Evolutionary conservation across 2,888 invertebrate genomes (phyloP).

Genomic region (Rhamnusium bicolor): DNA sequence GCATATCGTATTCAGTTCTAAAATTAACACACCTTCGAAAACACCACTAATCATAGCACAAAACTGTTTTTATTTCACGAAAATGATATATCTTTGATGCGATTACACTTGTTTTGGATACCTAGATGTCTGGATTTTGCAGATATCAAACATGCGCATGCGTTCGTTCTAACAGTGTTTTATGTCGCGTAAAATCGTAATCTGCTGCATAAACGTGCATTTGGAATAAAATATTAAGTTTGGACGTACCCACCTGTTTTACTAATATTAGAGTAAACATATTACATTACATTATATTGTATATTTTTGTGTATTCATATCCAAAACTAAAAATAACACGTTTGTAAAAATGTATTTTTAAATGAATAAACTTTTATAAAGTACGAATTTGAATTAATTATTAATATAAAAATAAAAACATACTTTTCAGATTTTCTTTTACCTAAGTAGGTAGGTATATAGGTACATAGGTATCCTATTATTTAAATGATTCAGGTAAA

Average conservation of each 20-base stretch:
- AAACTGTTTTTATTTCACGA: slow-evolving; percentile 54
- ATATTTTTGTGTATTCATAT: not conserved
- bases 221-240: not conserved
- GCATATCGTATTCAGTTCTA: slow-evolving; percentile 42
- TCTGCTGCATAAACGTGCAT: slow-evolving; percentile 10
- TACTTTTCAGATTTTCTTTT: no score
- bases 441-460: not conserved
- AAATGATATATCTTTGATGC: slow-evolving; percentile 57
- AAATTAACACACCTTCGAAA: slow-evolving; percentile 41
- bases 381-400: no score
- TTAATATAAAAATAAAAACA: no score
- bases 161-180: slow-evolving; percentile 53
- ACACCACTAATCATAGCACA: slow-evolving; percentile 52
- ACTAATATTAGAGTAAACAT: not conserved
- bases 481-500: no score
- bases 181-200: slow-evolving; percentile 47
- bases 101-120: slow-evolving; percentile 69
- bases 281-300: not conserved
- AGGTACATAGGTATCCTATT: not conserved
- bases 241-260: not conserved
- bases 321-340: no score
- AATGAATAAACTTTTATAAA: no score
- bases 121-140: slow-evolving; percentile 65
- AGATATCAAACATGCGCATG: slow-evolving; percentile 54
- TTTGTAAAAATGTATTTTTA: no score